These are phyloP conservation scores for Gastrophysa polygoni DNA, from an alignment of 2,888 invertebrate species.

Conservation along the genomic window DNA sequence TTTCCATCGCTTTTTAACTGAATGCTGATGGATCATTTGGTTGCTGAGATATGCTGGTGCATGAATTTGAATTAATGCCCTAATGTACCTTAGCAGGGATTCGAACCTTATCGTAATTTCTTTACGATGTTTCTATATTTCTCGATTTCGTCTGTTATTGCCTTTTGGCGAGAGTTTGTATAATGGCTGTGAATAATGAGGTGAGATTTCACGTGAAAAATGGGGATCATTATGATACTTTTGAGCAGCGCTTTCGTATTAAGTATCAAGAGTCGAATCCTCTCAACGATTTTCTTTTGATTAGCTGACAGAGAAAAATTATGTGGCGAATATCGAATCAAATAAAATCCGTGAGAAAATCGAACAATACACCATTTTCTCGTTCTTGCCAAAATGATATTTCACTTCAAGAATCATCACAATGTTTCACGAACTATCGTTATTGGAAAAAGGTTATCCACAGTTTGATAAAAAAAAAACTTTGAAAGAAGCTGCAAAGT, in stretches of 20 bases:
- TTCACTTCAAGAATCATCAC: too few relatives aligned
- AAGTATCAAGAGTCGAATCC: background rate
- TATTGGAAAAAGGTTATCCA: too few relatives aligned
- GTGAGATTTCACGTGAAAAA: background rate
- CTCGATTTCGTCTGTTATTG: slow-evolving; percentile 1
- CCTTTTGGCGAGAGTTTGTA: background rate
- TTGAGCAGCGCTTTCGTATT: background rate
- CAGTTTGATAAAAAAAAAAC: too few relatives aligned
- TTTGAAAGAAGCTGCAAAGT: too few relatives aligned
- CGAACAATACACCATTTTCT: too few relatives aligned
- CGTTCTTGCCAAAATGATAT: too few relatives aligned
- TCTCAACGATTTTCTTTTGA: too few relatives aligned
- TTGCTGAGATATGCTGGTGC: slow-evolving; percentile 40
- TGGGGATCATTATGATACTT: background rate
- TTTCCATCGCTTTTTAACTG: slow-evolving; percentile 49
- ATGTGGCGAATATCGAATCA: too few relatives aligned
- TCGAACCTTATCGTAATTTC: slow-evolving; percentile 29
- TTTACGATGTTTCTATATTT: slow-evolving; percentile 30
- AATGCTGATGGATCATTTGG: slow-evolving; percentile 49
- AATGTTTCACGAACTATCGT: too few relatives aligned
- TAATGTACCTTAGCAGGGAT: slow-evolving; percentile 14
- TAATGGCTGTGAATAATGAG: background rate
- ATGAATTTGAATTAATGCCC: slow-evolving; percentile 40
- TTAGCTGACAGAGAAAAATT: too few relatives aligned
- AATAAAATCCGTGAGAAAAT: too few relatives aligned